Base-by-base conservation (phyloP, 2,113 vertebrate genomes). In the Ceratotherium simum region DNA sequence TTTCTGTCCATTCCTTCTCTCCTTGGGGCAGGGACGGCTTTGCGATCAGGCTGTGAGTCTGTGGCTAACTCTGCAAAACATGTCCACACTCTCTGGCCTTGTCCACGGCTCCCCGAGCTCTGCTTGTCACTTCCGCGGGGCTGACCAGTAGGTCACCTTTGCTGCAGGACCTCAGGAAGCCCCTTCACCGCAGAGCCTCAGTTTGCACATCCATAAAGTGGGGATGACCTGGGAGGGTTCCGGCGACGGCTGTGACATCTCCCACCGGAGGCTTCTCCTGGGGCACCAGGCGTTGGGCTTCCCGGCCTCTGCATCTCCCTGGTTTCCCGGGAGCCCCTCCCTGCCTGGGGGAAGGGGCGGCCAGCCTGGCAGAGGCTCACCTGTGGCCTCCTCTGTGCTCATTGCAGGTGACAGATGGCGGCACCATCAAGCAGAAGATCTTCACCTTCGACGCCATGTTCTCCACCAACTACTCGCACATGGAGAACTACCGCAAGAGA, bases 371-470 rank as follows among this genome's bases (percentile, higher is more conserved):
- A 0, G 18, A 17, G n/a, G 0, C 96, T 94, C 86, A 97, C 86
- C 58, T 46, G 2, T 5, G 29, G 75, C 64, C 58, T 27, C 67
- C 36, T 92, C 60, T 72, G 25, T 69, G 62, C 46, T 95, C 87
- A 98, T 78, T 60, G n/a, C 98, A 99, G 99, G 99, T 99, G 78
- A 99, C 97, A 0, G 99, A 99, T 0, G 99, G 99, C 0, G 99
- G 99, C 33, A 99, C 98, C 91, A 99, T 99, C 96, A 99, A 99
- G 93, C 99, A 99, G 98, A 99, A 99, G 98, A 99, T 99, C 97
- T 99, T 99, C 96, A 99, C 99, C 27, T 99, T 99, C 0, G 99
- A 99, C 31, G 99, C 99, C 98, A 99, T 99, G 99, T 99, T 99
- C 98, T 99, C 99, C 97, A 99, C 99, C 92, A 99, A 99, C 96